A percentile compares a stretch with the other conserved stretches of the same genome.
Conservation (phyloP, 2,888 invertebrate genomes). For the Nudaria mundana region DNA sequence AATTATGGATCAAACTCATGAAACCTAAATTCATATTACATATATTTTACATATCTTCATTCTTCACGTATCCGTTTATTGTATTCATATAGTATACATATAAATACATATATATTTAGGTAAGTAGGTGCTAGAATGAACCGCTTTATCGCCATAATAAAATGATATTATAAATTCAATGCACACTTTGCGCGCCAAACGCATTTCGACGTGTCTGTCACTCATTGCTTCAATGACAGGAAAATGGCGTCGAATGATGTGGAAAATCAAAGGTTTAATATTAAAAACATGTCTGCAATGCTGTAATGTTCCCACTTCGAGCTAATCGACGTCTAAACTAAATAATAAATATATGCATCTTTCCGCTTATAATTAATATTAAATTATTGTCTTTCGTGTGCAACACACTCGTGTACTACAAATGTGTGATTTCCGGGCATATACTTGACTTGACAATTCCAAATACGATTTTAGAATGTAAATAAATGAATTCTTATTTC, state of each 20-base stretch:
- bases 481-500: too few species aligned
- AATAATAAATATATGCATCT: conserved; percentile 32
- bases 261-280: conserved; percentile 64
- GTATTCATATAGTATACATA: too few species aligned
- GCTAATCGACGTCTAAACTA: conserved; percentile 29
- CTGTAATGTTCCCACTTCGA: conserved; percentile 27
- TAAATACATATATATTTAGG: conserved; percentile 41
- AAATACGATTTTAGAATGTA: conserved; percentile 3
- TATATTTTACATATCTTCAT: conserved; percentile 10
- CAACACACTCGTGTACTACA: conserved; percentile 18
- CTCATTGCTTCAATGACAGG: conserved; percentile 60
- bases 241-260: conserved; percentile 58
- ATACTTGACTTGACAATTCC: conserved; percentile 3
- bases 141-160: conserved; percentile 41
- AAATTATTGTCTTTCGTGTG: conserved; percentile 33
- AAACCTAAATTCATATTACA: conserved; percentile 11
- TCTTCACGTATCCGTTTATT: conserved; percentile 15
- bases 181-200: conserved; percentile 48
- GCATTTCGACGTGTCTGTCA: conserved; percentile 57
- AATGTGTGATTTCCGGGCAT: conserved; percentile 17
- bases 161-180: conserved; percentile 49
- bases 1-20: conserved; percentile 7
- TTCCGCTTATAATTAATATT: conserved; percentile 39
- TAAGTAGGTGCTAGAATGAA: conserved; percentile 39
- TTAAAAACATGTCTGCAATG: conserved; percentile 45